Conservation (phyloP, 92 coral and sea anemone genomes). For the Virgularia gustaviana region DNA sequence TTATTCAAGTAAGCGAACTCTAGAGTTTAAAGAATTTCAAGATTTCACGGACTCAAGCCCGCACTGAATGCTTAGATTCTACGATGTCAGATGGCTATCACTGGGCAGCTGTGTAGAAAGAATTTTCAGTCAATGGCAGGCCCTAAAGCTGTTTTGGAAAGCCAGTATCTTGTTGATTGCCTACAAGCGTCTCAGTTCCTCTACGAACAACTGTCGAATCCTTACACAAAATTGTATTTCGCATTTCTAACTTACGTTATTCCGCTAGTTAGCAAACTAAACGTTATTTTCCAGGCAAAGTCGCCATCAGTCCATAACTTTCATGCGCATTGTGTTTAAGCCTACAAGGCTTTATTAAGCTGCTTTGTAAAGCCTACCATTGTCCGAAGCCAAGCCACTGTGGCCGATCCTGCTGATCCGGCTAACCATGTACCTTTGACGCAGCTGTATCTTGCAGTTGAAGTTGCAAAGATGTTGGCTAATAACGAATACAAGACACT, state of each 20-base stretch:
- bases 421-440: conserved; percentile 20
- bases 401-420: conserved; percentile 16
- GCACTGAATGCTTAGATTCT: conserved; percentile 19
- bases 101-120: conserved; percentile 30
- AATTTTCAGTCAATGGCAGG: conserved; percentile 1
- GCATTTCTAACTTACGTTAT: conserved; percentile 17
- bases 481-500: conserved; percentile 16
- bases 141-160: conserved; percentile 1
- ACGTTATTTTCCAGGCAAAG: conserved; percentile 14
- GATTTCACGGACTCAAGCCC: conserved; percentile 1
- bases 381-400: not conserved
- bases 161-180: conserved; percentile 20
- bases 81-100: conserved; percentile 27
- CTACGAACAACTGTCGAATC: conserved; percentile 22
- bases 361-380: conserved; percentile 18
- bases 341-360: conserved; percentile 27
- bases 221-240: conserved; percentile 15
- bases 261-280: conserved; percentile 4
- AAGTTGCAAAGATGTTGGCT: conserved; percentile 14
- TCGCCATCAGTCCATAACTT: conserved; percentile 24
- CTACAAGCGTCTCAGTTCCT: conserved; percentile 4
- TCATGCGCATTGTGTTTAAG: conserved; percentile 6
- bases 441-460: conserved; percentile 12
- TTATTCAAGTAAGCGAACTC: conserved; percentile 9
- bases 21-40: conserved; percentile 14